phyloP scores from a whole-genome alignment of 1,140 invertebrate genomes.

The Zophobas morio region DNA sequence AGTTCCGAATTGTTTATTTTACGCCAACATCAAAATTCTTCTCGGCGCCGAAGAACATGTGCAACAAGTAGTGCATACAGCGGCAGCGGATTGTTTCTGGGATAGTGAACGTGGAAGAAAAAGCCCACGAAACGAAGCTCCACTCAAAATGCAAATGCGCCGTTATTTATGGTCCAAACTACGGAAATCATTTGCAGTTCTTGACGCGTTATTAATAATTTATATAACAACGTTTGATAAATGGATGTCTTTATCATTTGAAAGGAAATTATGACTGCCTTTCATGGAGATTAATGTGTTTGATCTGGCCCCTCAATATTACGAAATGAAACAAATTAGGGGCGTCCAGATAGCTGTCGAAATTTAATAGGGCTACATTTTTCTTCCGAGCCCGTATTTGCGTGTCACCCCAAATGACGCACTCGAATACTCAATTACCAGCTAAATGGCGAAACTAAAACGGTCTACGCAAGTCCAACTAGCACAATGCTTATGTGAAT shows the following conservation, averaged over 20 bases:
- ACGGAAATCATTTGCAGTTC: constrained; percentile 59
- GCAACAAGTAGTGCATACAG: constrained; percentile 37
- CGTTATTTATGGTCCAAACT: constrained; percentile 54
- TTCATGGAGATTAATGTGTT: constrained; percentile 61
- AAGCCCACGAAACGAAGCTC: constrained; percentile 29
- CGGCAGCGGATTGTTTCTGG: constrained; percentile 26
- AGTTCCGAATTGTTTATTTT: constrained; percentile 30
- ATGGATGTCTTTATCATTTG: constrained; percentile 61
- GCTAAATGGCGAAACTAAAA: background rate
- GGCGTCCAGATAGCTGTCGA: constrained; percentile 45
- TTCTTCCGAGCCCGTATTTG: constrained; percentile 17
- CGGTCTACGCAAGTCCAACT: background rate
- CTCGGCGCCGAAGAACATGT: constrained; percentile 14
- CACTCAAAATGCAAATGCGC: constrained; percentile 50
- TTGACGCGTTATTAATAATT: constrained; percentile 61
- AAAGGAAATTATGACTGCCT: constrained; percentile 61
- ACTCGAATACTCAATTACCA: constrained; percentile 37
- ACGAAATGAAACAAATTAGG: constrained; percentile 49
- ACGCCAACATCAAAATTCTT: constrained; percentile 25
- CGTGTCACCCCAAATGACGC: constrained; percentile 35
- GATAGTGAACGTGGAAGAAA: constrained; percentile 24
- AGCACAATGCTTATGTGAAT: too few species aligned
- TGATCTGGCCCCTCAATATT: constrained; percentile 55
- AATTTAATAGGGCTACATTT: constrained; percentile 44
- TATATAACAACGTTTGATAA: constrained; percentile 61